Percentiles rank a stretch among this genome's conserved stretches.
Conservation (phyloP, 2,113 vertebrate species). For the Passer montanus region DNA sequence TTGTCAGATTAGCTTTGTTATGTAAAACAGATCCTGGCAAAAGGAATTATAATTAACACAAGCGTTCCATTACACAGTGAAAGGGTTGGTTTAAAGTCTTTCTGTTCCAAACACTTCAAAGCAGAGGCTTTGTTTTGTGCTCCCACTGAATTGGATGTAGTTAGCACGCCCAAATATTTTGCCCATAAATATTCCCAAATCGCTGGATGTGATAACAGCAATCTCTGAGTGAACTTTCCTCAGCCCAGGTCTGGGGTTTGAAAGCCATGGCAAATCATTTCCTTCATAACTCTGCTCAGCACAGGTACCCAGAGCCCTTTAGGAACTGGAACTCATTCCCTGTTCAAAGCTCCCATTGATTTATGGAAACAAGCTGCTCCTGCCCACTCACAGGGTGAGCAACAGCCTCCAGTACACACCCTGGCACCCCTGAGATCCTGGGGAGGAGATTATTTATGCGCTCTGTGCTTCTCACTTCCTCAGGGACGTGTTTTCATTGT, state of each 20-base stretch:
- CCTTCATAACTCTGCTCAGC: background rate
- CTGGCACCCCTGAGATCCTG: rapidly evolving
- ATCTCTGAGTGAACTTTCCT: background rate
- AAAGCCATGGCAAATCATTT: background rate
- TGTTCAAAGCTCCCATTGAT: background rate
- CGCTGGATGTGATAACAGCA: background rate
- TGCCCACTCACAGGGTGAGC: background rate
- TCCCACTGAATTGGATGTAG: background rate
- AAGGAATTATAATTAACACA: background rate
- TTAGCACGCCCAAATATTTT: background rate
- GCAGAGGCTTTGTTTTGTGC: background rate
- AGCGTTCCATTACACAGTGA: background rate
- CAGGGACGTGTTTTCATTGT: rapidly evolving
- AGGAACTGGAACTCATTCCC: background rate
- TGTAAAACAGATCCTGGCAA: background rate
- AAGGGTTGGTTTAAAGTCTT: background rate
- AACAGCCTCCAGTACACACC: rapidly evolving
- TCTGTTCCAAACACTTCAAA: constrained; percentile 44
- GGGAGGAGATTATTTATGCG: background rate
- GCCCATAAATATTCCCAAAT: background rate
- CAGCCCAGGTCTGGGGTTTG: background rate
- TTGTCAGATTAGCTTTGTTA: constrained; percentile 50
- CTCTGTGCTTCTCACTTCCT: background rate
- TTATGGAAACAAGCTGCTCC: background rate
- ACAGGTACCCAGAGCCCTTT: background rate